Evolutionary conservation across 1,140 invertebrate genomes (phyloP), one percentile per base, ranked within the genome.

Genomic region (Mactra quadrangularis): DNA sequence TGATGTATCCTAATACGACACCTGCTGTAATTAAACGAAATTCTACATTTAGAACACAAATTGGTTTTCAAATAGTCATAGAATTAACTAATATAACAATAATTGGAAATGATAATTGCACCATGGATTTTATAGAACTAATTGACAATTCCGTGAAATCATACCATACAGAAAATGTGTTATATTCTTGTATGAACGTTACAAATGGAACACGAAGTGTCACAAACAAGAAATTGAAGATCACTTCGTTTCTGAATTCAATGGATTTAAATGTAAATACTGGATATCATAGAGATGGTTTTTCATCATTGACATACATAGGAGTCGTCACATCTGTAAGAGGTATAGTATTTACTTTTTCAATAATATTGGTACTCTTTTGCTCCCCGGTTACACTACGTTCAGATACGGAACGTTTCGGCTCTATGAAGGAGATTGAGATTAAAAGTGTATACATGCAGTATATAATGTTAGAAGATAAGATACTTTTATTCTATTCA

Each of bases 1-100:
- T 74, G 35, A 59, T 74, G 55, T 74, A 55, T 59, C 71, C 71
- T n/a, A 19, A 57, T 1, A 15, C 17, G 31, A 41, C 38, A 13
- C 71, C 71, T 11, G 22, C 52, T 19, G 7, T n/a, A 38, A 25
- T 52, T 13, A 74, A 22, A n/a, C 71, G 59, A 15, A 19, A 57
- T 19, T 7, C 45, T 15, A 59, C 53, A 38, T 41, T 74, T 45
- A 57, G 71, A 57, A 74, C 71, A 38, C 11, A 57, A 52, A 38
- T 74, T 59, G 71, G 71, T 11, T 74, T 57, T 35, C 35, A 15
- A 22, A 31, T 74, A 22, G 27, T 0, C 15, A 15, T 57, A 22
- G 4, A 27, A 19, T 52, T 68, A 50, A 68, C n/a, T n/a, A 68
- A 68, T n/a, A 17, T 68, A 15, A 68, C 64, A 15, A 45, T 22